Evolutionary conservation across 1,140 invertebrate genomes (phyloP).

Genomic region (Triops cancriformis): DNA sequence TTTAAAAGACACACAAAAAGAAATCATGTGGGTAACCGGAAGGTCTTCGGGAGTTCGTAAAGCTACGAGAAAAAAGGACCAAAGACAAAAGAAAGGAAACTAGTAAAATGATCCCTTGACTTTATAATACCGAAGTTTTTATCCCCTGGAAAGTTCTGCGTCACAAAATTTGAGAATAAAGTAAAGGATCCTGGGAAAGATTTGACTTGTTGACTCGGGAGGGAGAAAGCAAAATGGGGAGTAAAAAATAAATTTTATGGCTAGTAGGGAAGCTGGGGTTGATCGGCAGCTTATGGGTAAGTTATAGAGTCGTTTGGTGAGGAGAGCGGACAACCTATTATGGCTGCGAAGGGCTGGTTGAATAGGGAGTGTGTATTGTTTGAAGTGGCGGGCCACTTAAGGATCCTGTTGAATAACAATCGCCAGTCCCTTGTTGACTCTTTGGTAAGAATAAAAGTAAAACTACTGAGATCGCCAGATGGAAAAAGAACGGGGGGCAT

Average conservation of each 20-base stretch:
- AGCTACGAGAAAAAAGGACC: too few species aligned
- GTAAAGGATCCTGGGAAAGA: not conserved
- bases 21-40: not conserved
- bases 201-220: not conserved
- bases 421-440: not conserved
- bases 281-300: not conserved
- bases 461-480: not conserved
- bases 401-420: conserved; percentile 6
- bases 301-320: not conserved
- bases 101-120: not conserved
- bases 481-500: not conserved
- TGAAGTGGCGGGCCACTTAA: not conserved
- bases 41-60: not conserved
- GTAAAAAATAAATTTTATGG: not conserved
- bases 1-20: not conserved
- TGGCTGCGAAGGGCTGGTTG: conserved; percentile 8
- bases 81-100: not conserved
- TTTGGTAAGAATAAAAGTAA: not conserved
- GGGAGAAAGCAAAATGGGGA: not conserved
- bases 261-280: not conserved
- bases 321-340: not conserved
- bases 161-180: not conserved
- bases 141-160: not conserved
- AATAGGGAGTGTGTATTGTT: not conserved
- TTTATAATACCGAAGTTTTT: not conserved